Evolutionary conservation across 2,113 vertebrate genomes (phyloP), one percentile per base, ranked within the genome.

Genomic region (Clinocottus analis): DNA sequence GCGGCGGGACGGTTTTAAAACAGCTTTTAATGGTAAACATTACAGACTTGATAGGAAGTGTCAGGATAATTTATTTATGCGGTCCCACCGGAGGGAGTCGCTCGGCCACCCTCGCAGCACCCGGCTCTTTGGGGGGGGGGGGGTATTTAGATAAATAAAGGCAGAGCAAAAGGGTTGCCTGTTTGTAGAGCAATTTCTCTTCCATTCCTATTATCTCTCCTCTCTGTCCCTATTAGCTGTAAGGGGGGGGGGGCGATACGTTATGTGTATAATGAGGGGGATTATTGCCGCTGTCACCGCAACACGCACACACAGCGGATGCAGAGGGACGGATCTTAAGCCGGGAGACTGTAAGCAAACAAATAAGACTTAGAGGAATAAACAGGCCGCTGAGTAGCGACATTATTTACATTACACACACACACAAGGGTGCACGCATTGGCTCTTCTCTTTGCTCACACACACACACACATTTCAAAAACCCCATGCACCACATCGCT

Each of bases 1-100:
- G 93, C 92, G 94, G 94, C 94, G 94, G 81, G 72, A 90, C 71
- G 77, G 79, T 88, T n/a, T 45, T 45, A 94, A 96, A 96, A 95
- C 96, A 96, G 95, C 97, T 96, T 97, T 97, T 97, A 97, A 97
- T 96, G 96, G 96, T 95, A 96, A 95, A 97, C 96, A 97, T 97
- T 97, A 94, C 92, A 93, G 94, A 93, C 92, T 55, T 91, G 91
- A 96, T 94, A 95, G 86, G 92, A 95, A 94, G 84, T 94, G 94
- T 94, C 94, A 93, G 89, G 90, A 90, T 95, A 90, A 90, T 89
- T 89, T 93, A 93, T 93, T 91, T 89, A 91, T 84, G 94, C 85
- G 90, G 92, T 88, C 95, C 94, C 92, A 58, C 66, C 47, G 94
- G 90, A 89, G 93, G 90, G 90, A 87, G 85, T 7, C 41, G 83